Conservation (phyloP, 2,888 invertebrate species). For the Meganola albula region DNA sequence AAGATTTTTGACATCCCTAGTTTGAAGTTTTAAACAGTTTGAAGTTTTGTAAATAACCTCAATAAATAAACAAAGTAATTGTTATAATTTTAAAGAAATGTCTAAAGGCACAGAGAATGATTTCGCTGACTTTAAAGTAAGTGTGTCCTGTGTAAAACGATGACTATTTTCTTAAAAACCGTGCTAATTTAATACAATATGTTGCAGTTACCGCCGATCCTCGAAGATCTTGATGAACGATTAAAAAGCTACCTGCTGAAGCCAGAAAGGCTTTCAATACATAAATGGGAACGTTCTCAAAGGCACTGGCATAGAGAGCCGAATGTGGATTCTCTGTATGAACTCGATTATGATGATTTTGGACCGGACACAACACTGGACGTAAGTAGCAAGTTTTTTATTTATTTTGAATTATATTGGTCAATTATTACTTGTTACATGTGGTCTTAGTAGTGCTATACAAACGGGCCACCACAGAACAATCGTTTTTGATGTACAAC, state of each 20-base stretch:
- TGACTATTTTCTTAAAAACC: neutral
- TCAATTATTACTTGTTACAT: too few species aligned
- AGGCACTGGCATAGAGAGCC: constrained; percentile 80
- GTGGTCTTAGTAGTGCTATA: too few species aligned
- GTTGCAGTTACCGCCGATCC: constrained; percentile 79
- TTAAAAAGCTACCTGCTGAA: constrained; percentile 81
- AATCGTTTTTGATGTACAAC: too few species aligned
- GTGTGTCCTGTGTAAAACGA: neutral
- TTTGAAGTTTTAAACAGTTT: too few species aligned
- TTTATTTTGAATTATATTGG: too few species aligned
- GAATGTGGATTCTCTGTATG: constrained; percentile 70
- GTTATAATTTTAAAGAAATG: constrained; percentile 29
- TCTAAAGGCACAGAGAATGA: constrained; percentile 41
- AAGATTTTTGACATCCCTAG: too few species aligned
- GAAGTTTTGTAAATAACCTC: constrained; percentile 15
- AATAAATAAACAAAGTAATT: neutral
- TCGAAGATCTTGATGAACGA: constrained; percentile 80
- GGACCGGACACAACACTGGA: constrained; percentile 59
- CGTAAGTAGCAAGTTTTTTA: constrained; percentile 38
- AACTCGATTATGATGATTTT: constrained; percentile 59
- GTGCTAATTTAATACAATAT: constrained; percentile 18
- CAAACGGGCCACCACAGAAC: too few species aligned
- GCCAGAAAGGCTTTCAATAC: constrained; percentile 84
- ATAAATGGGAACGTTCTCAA: constrained; percentile 82
- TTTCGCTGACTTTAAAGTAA: constrained; percentile 48